These are phyloP conservation scores for Elysia chlorotica DNA, from an alignment of 1,140 invertebrate species.

Conservation along the genomic window DNA sequence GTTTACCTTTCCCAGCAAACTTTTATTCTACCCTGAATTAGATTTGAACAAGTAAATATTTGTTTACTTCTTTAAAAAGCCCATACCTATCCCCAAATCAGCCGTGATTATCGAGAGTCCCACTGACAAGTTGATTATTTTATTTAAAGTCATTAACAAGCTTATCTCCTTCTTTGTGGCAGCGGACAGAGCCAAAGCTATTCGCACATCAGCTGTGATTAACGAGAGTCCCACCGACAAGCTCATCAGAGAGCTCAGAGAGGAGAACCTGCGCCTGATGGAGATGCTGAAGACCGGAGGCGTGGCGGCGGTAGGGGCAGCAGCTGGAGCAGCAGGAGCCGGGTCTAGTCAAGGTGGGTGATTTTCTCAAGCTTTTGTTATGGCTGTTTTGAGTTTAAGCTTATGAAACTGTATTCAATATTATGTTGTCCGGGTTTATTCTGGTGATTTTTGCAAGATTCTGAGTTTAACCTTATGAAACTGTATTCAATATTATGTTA, in stretches of 20 bases:
- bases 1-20: too few relatives aligned
- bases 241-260: conserved; percentile 67
- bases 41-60: too few relatives aligned
- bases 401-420: too few relatives aligned
- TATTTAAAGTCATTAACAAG: too few relatives aligned
- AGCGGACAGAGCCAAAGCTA: conserved; percentile 69
- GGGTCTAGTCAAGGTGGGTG: conserved; percentile 22
- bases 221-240: conserved; percentile 70
- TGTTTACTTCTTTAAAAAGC: conserved; percentile 67
- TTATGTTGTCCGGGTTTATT: too few relatives aligned
- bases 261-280: conserved; percentile 67
- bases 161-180: too few relatives aligned
- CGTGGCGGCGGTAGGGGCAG: conserved; percentile 19
- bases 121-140: conserved; percentile 68
- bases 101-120: conserved; percentile 69
- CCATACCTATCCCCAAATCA: conserved; percentile 68
- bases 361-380: too few relatives aligned
- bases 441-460: too few relatives aligned
- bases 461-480: too few relatives aligned
- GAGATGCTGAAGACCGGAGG: conserved; percentile 56
- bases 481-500: too few relatives aligned
- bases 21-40: too few relatives aligned
- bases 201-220: conserved; percentile 67
- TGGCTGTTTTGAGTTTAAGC: too few relatives aligned
- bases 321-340: conserved; percentile 6